These are phyloP conservation scores for Dipodomys merriami DNA, from an alignment of 2,113 vertebrate species.

Conservation along the genomic window DNA sequence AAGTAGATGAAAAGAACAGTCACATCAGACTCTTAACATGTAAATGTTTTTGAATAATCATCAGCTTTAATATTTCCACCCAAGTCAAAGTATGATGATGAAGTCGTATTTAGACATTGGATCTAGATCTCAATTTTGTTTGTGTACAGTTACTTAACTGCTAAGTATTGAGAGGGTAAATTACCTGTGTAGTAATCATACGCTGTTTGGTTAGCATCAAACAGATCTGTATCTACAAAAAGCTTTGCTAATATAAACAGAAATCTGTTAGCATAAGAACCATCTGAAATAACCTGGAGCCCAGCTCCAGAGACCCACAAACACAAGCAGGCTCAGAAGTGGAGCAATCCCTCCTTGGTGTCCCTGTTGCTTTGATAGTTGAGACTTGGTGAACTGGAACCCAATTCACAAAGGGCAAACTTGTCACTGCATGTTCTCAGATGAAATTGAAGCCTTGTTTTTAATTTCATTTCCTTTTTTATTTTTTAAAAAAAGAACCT, in stretches of 20 bases:
- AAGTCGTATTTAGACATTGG: slow-evolving; percentile 35
- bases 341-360: neutral
- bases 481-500: slow-evolving; percentile 77
- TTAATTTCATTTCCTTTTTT: slow-evolving; percentile 85
- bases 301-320: neutral
- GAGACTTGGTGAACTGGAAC: slow-evolving; percentile 64
- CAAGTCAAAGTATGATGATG: slow-evolving; percentile 40
- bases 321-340: neutral
- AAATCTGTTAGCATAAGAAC: slow-evolving; percentile 26
- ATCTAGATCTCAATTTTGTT: slow-evolving; percentile 32
- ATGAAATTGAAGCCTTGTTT: slow-evolving; percentile 76
- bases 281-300: slow-evolving; percentile 32
- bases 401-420: slow-evolving; percentile 42
- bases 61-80: slow-evolving; percentile 12
- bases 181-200: slow-evolving; percentile 16
- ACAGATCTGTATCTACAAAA: slow-evolving; percentile 51
- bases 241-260: slow-evolving; percentile 44
- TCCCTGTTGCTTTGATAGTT: neutral
- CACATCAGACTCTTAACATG: neutral
- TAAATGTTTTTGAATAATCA: slow-evolving; percentile 45
- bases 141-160: slow-evolving; percentile 25
- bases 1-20: slow-evolving; percentile 21
- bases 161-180: slow-evolving; percentile 1
- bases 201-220: slow-evolving; percentile 27
- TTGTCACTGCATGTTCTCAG: slow-evolving; percentile 58